Conservation (phyloP, 1,140 invertebrate genomes). For the Sarcophaga peregrina region DNA sequence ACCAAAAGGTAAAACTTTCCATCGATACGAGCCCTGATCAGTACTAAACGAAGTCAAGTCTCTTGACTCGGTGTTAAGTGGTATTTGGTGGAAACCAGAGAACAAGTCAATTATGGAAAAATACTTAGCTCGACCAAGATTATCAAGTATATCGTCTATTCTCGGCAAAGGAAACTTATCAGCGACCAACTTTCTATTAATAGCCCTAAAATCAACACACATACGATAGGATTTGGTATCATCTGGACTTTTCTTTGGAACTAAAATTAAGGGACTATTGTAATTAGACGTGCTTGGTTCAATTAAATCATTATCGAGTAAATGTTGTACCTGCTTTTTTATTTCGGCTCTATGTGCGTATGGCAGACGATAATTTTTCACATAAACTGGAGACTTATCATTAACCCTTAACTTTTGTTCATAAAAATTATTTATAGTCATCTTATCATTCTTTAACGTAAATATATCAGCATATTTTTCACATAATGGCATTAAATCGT, state of each 20-base stretch:
- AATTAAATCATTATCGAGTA: constrained; percentile 40
- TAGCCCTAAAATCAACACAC: too few relatives aligned
- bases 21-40: too few relatives aligned
- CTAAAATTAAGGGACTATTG: too few relatives aligned
- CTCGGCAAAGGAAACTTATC: constrained; percentile 1
- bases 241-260: too few relatives aligned
- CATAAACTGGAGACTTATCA: constrained; percentile 22
- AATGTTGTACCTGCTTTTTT: constrained; percentile 24
- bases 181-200: too few relatives aligned
- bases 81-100: too few relatives aligned
- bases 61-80: too few relatives aligned
- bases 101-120: too few relatives aligned
- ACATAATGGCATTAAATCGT: too few relatives aligned
- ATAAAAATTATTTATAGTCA: constrained; percentile 32
- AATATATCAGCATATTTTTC: background rate
- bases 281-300: constrained; percentile 34
- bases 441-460: constrained; percentile 21
- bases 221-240: too few relatives aligned
- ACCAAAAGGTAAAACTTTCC: too few relatives aligned
- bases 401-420: constrained; percentile 12
- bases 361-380: constrained; percentile 29
- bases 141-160: constrained; percentile 23
- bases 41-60: too few relatives aligned
- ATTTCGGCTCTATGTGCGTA: constrained; percentile 28
- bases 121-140: constrained; percentile 20